phyloP scores from a whole-genome alignment of 2,797 vertebrate genomes.

The Xiphorhynchus erythropygius region DNA sequence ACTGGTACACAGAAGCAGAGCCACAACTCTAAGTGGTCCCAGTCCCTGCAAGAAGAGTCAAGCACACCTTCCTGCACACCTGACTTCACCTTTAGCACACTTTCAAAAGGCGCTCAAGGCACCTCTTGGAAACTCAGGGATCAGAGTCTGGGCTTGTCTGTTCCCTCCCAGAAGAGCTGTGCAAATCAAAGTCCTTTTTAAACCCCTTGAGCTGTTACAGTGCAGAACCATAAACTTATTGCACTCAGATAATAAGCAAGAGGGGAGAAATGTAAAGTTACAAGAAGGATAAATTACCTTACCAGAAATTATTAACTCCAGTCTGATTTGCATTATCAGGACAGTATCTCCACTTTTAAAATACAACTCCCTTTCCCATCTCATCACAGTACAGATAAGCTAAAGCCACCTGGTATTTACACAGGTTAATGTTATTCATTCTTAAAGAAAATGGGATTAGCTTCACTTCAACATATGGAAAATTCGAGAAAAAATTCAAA shows the following conservation, averaged over 20 bases:
- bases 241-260: neutral
- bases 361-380: neutral
- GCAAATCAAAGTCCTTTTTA: neutral
- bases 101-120: neutral
- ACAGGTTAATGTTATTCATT: neutral
- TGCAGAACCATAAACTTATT: neutral
- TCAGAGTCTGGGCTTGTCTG: neutral
- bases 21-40: neutral
- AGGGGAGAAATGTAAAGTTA: neutral
- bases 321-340: neutral
- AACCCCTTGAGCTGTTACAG: neutral
- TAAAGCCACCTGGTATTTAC: neutral
- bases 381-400: neutral
- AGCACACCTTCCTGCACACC: neutral
- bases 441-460: neutral
- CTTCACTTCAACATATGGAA: neutral
- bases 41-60: neutral
- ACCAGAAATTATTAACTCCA: neutral
- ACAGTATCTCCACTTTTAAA: neutral
- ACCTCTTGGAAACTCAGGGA: neutral
- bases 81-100: neutral
- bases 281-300: neutral
- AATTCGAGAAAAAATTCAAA: neutral
- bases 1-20: neutral
- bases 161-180: neutral